phyloP scores from a whole-genome alignment of 2,797 vertebrate species.

The Chiloscyllium punctatum region DNA sequence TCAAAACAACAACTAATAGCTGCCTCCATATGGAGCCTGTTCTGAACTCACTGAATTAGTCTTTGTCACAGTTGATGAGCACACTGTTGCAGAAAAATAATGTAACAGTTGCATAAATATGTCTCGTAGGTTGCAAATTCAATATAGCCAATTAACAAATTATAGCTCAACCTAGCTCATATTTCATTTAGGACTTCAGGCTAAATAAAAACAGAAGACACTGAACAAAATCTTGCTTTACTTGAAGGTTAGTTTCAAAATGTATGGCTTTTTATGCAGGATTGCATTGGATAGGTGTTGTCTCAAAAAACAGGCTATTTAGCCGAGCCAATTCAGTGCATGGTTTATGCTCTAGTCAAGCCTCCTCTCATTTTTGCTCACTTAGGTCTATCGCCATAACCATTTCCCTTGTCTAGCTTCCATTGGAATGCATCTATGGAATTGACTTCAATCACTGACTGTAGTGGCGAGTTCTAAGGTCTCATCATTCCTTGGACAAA shows the following conservation, averaged over 20 bases:
- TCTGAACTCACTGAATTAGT: background rate
- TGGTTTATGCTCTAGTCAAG: background rate
- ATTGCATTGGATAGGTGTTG: background rate
- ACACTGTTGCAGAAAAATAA: too few relatives aligned
- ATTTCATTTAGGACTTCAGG: background rate
- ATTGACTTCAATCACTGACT: background rate
- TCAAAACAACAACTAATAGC: background rate
- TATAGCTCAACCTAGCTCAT: background rate
- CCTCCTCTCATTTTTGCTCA: background rate
- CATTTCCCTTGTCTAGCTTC: background rate
- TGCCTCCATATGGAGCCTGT: background rate
- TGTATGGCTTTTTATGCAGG: background rate
- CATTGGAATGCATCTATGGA: background rate
- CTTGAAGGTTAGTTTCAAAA: background rate
- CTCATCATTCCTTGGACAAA: background rate
- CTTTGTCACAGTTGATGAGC: background rate
- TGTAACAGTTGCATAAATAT: background rate
- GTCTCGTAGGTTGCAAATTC: background rate
- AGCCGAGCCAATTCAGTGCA: background rate
- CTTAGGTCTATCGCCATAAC: background rate
- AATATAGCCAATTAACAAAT: background rate
- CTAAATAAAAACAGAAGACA: background rate
- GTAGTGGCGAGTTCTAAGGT: background rate
- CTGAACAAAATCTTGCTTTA: background rate
- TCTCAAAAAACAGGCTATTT: background rate